Evolutionary conservation across 2,797 vertebrate species (phyloP).

Genomic region (Amblyopsis hoosieri): DNA sequence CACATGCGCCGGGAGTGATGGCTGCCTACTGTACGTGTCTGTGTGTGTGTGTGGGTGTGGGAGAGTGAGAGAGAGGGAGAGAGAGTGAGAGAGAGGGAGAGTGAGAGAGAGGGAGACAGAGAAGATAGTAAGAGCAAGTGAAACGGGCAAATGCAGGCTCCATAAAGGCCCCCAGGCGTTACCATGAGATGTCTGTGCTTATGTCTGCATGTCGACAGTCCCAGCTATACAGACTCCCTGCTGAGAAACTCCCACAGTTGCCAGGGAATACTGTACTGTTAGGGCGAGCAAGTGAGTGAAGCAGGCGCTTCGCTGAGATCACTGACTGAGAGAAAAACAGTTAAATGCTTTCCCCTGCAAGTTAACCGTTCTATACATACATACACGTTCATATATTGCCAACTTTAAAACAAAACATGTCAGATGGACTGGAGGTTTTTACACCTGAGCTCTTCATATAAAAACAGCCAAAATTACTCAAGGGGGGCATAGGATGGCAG

Average conservation of each 20-base stretch:
- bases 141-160: slow-evolving; percentile 29
- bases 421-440: too few species aligned
- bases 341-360: too few species aligned
- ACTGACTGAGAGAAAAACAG: too few species aligned
- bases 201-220: slow-evolving; percentile 10
- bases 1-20: slow-evolving; percentile 57
- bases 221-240: not conserved
- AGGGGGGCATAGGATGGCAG: not conserved
- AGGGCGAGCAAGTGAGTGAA: slow-evolving; percentile 12
- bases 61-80: not conserved
- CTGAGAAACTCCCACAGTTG: slow-evolving; percentile 3
- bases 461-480: too few species aligned
- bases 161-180: slow-evolving; percentile 20
- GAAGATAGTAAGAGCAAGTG: slow-evolving; percentile 47
- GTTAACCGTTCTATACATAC: too few species aligned
- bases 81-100: slow-evolving; percentile 8
- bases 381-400: too few species aligned
- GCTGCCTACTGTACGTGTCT: slow-evolving; percentile 37
- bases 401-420: too few species aligned
- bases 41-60: slow-evolving; percentile 16
- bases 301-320: too few species aligned
- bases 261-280: slow-evolving; percentile 10
- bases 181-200: slow-evolving; percentile 22
- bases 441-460: too few species aligned
- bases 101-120: not conserved